These are phyloP conservation scores for Cryptophagus acutangulus DNA, from an alignment of 2,888 invertebrate genomes.

Conservation along the genomic window DNA sequence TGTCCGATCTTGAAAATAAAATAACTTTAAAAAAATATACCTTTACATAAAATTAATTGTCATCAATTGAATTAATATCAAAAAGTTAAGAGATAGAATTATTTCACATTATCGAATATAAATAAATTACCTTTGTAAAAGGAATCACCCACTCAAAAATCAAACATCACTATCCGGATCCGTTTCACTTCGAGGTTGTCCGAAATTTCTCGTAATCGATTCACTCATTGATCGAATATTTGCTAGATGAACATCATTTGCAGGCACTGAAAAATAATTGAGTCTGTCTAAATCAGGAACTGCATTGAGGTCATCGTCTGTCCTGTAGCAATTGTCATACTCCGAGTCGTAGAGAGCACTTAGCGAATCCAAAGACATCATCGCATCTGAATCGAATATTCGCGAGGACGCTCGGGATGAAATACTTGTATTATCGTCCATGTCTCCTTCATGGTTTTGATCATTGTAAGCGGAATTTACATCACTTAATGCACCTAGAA, in stretches of 20 bases:
- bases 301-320: slow-evolving; percentile 49
- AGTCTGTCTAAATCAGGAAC: slow-evolving; percentile 47
- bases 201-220: slow-evolving; percentile 71
- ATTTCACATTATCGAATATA: no score
- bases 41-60: no score
- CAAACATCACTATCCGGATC: slow-evolving; percentile 65
- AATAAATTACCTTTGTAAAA: no score
- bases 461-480: slow-evolving; percentile 78
- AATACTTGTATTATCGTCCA: slow-evolving; percentile 68
- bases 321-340: slow-evolving; percentile 61
- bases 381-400: slow-evolving; percentile 71
- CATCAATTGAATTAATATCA: slow-evolving; percentile 2
- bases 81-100: background rate
- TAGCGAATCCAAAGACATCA: slow-evolving; percentile 72
- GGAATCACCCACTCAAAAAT: slow-evolving; percentile 17
- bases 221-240: slow-evolving; percentile 73
- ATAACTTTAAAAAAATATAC: no score
- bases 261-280: slow-evolving; percentile 48
- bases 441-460: slow-evolving; percentile 51
- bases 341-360: slow-evolving; percentile 79
- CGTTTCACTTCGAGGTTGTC: slow-evolving; percentile 62
- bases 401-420: slow-evolving; percentile 81
- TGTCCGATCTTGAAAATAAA: slow-evolving; percentile 1
- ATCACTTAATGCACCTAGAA: slow-evolving; percentile 70
- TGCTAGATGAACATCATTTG: slow-evolving; percentile 60